Evolutionary conservation across 2,888 invertebrate species (phyloP).

Genomic region (Stomorhina lunata): DNA sequence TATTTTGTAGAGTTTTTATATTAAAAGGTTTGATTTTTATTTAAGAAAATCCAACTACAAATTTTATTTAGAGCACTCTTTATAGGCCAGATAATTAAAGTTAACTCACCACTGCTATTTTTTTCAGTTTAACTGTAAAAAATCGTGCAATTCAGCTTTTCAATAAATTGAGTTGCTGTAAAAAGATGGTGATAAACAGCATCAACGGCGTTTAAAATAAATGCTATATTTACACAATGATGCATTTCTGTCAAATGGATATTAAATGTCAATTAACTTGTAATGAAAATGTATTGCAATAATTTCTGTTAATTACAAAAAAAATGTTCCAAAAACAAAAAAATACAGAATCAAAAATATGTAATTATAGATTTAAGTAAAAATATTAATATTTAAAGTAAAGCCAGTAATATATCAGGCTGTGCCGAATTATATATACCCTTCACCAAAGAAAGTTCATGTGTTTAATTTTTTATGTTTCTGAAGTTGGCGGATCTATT

Average conservation of each 20-base stretch:
- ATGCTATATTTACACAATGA: conserved; percentile 20
- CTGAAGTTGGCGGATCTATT: too few species aligned
- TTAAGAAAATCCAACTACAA: too few species aligned
- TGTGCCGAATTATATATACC: too few species aligned
- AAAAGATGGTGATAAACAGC: neutral
- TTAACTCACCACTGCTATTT: too few species aligned
- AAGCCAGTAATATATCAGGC: too few species aligned
- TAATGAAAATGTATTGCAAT: conserved; percentile 63
- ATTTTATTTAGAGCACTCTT: too few species aligned
- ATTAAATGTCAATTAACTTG: conserved; percentile 62
- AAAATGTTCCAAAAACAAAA: neutral
- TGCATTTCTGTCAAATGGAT: conserved; percentile 60
- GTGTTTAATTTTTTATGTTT: too few species aligned
- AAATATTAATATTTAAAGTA: neutral
- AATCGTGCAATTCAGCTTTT: neutral
- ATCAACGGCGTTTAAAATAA: neutral
- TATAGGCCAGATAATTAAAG: too few species aligned
- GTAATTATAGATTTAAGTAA: conserved; percentile 25
- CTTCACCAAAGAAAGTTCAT: too few species aligned
- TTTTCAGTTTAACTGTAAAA: neutral
- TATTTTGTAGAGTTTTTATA: too few species aligned
- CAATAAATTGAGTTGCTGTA: neutral
- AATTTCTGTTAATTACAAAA: conserved; percentile 58
- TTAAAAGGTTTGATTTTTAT: too few species aligned
- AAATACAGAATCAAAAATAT: neutral